Base-by-base conservation (phyloP, 2,797 vertebrate species). In the Coregonus suidteri region DNA sequence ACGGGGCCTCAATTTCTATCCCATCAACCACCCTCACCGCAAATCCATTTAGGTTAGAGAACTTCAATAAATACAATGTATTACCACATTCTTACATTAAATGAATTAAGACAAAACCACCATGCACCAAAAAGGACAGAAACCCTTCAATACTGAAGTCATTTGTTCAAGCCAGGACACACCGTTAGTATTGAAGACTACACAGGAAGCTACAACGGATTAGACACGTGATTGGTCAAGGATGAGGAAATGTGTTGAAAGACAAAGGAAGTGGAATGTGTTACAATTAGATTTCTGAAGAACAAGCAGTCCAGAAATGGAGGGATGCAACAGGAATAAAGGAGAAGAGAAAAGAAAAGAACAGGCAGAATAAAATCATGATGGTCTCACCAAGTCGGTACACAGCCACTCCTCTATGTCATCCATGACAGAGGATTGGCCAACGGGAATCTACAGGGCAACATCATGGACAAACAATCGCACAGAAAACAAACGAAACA, bases 361-460 rank as follows among this genome's bases (percentile, higher is more conserved):
- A 75, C 92, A 85, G 90, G 87, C 93, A 83, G 83, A 95, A 95
- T 93, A 86, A 87, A 91, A 90, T 86, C 80, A 88, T 87, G 88
- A 87, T 75, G 77, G 85, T 96, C 98, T 99, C 97, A 99, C 98
- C 98, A 99, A 95, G 89, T 99, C 98, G 80, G 96, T 96, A 95
- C 96, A 92, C 91, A 99, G 97, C 98, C 98, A 99, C 91, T 98
- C 95, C 97, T 99, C 98, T 96, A 99, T 98, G 96, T 99, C 98
- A 96, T 99, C 98, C 98, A 99, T 99, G 95, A 99, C 96, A 95
- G 97, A 98, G 95, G 97, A 94, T 93, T 98, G 97, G 83, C 93
- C 92, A 91, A 95, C 95, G 73, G 93, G 96, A 88, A 95, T 95
- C 97, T 99, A 95, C 81, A 90, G 89, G 92, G 93, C 89, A 93